Evolutionary conservation across 1,140 invertebrate genomes (phyloP), one percentile per base, ranked within the genome.

Genomic region (Diorhabda elongata): DNA sequence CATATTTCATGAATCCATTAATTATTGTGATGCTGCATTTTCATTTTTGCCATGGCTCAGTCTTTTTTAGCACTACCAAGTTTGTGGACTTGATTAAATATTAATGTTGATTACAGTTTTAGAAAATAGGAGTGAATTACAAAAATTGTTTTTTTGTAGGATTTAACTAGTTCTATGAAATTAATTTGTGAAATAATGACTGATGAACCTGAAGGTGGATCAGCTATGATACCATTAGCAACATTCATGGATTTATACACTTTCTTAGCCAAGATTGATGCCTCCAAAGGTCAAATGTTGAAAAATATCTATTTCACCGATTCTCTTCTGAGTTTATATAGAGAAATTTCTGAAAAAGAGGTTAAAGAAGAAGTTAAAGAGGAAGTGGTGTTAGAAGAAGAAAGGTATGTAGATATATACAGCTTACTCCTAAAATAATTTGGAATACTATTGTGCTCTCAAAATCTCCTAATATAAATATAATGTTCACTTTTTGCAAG

Each of bases 131-230:
- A 26, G 26, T 26, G 26, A 26, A 26, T 26, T 26, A 26, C 26
- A 26, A 26, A 26, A 26, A 26, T 26, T 52, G 4, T 52, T 8
- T 8, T 52, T 52, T 52, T 71, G 8, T 56, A 93, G 91, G 89
- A 86, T 75, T 83, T 94, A 42, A 88, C 87, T 4, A 86, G 90
- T 77, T 91, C 92, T 41, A 92, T 95, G 91, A 89, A 90, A 64
- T 84, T 89, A 44, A 82, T 94, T 58, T 95, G 92, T 80, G 91
- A 94, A 81, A 84, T 92, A 45, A 80, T 94, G 68, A 94, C 92
- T 26, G 86, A 89, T 69, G 92, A 95, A 78, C 90, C 92, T 2
- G 91, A 93, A 73, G 93, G 92, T 56, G 92, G 90, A 2, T 88
- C 89, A 3, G 87, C 91, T 2, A 87, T 88, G 72, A 91, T 95